Conservation (phyloP, 37 sponge, comb jelly and placozoan genomes). For the Aphrocallistes beatrix region DNA sequence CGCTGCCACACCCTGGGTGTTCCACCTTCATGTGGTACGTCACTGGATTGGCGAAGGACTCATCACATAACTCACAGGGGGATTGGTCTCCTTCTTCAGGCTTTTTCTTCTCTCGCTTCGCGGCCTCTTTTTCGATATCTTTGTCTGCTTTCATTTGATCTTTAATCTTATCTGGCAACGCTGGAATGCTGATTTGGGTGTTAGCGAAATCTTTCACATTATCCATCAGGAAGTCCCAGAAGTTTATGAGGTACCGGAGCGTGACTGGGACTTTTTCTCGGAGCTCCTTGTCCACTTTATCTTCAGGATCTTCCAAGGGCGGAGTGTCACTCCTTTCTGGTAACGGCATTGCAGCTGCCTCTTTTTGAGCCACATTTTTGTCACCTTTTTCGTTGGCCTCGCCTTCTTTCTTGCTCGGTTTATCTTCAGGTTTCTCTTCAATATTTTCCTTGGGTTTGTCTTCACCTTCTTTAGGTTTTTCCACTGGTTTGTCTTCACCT, state of each 20-base stretch:
- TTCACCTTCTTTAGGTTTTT: neutral
- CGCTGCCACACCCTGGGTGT: constrained; percentile 82
- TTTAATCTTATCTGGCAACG: neutral
- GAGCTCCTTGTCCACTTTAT: neutral
- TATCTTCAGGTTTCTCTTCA: neutral
- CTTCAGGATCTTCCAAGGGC: neutral
- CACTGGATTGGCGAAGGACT: constrained; percentile 68
- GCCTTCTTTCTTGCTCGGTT: neutral
- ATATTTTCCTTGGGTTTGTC: neutral
- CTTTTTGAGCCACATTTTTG: neutral
- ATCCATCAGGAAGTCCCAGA: constrained; percentile 18
- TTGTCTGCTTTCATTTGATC: neutral
- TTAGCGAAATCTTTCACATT: neutral
- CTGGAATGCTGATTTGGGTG: neutral
- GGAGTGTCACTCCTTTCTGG: neutral
- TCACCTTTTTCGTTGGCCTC: neutral
- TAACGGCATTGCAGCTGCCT: neutral
- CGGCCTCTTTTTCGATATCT: neutral
- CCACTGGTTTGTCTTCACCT: neutral
- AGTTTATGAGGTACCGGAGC: neutral
- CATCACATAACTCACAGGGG: constrained; percentile 84
- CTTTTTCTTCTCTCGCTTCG: neutral
- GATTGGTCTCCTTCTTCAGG: constrained; percentile 39
- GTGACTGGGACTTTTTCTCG: constrained; percentile 1
- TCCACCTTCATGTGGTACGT: constrained; percentile 91